phyloP scores from a whole-genome alignment of 2,888 invertebrate species.

The Micropterix aruncella region DNA sequence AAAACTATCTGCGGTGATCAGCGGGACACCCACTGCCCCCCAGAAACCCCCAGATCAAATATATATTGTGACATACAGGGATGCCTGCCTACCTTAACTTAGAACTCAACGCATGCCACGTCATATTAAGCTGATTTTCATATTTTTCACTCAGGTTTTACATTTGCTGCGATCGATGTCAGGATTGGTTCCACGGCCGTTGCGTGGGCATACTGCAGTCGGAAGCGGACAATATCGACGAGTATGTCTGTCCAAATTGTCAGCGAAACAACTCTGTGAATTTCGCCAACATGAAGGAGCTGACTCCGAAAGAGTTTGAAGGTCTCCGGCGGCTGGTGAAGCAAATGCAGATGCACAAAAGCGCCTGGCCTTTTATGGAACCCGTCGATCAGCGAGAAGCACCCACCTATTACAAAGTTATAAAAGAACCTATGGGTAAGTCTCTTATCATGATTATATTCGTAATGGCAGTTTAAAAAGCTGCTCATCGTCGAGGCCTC shows the following conservation, averaged over 20 bases:
- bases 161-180: conserved; percentile 96
- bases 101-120: too few species aligned
- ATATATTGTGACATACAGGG: too few species aligned
- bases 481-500: too few species aligned
- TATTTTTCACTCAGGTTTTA: conserved; percentile 95
- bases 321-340: conserved; percentile 75
- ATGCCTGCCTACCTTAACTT: too few species aligned
- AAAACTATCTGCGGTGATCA: too few species aligned
- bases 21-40: too few species aligned
- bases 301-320: conserved; percentile 66
- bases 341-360: conserved; percentile 85
- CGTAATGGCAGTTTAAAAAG: too few species aligned
- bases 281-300: conserved; percentile 78
- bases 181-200: conserved; percentile 98
- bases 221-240: conserved; percentile 89
- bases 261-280: conserved; percentile 81
- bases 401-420: conserved; percentile 92
- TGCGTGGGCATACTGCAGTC: conserved; percentile 92
- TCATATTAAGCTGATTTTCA: too few species aligned
- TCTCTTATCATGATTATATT: too few species aligned
- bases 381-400: conserved; percentile 93
- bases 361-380: conserved; percentile 96
- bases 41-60: too few species aligned
- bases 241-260: conserved; percentile 94
- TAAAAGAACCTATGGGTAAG: conserved; percentile 90